Base-by-base conservation (phyloP, 2,888 invertebrate genomes). In the Drosophila maculinotata region DNA sequence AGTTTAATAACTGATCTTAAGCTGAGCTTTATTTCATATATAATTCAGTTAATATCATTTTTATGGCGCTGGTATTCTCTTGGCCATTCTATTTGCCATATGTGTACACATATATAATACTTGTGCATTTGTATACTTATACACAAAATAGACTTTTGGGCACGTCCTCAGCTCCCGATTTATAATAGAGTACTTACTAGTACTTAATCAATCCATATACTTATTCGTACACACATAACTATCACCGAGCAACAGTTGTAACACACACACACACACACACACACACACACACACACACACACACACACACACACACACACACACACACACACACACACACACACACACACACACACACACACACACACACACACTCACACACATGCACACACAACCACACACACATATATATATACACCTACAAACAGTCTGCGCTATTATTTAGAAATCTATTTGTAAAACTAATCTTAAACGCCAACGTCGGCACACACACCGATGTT, bases 41-140 rank as follows among this genome's bases (percentile, higher is more conserved):
- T 5, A 15, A 28, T 31, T 26, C n/a, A 20, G 9, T 59, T 44
- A 48, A 38, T 35, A 14, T 14, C 9, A 33, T 20, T 36, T 23
- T 7, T 36, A 23, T 33, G 30, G 38, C 47, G 15, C 1, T 14
- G 25, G 20, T 9, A 28, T 33, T 41, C 23, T 52, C 20, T 26
- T 33, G 30, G 38, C 10, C 38, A 23, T 30, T 20, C 7, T 23
- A 9, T 41, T 49, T 58, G 58, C 51, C 68, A 58, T 58, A 47
- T 14, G 23, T 12, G 30, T 12, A 36, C 25, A 28, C 5, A 44
- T 23, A 49, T 42, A 26, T 39, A 12, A 28, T 15, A 60, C 42
- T 54, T 76, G 64, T 62, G 78, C 78, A 80, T 79, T 80, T 79
- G 64, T 69, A 77, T 77, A 74, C 52, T 52, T 56, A 45, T 41